Conservation (phyloP, 2,888 invertebrate genomes). For the Sphinx pinastri region DNA sequence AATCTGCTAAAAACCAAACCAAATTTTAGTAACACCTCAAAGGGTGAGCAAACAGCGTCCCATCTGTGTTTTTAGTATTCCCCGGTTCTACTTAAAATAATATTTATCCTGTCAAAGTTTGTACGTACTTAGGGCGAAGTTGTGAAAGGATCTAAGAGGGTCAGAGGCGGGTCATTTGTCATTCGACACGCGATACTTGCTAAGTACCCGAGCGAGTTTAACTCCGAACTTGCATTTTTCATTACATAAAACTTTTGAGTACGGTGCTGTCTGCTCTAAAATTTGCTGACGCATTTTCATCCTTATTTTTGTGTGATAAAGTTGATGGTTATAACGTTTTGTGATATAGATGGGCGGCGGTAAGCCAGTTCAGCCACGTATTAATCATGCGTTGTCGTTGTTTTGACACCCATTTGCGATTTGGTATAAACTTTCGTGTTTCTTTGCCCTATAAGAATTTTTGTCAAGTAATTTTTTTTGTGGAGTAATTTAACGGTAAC, state of each 20-base stretch:
- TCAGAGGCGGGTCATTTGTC: conserved; percentile 66
- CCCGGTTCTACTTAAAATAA: conserved; percentile 37
- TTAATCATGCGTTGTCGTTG: conserved; percentile 21
- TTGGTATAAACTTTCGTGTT: neutral
- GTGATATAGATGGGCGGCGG: conserved; percentile 25
- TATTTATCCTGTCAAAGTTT: conserved; percentile 54
- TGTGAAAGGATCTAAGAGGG: conserved; percentile 57
- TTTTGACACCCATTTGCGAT: conserved; percentile 19
- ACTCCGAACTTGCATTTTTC: conserved; percentile 74
- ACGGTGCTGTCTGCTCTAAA: conserved; percentile 34
- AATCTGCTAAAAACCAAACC: too few species aligned
- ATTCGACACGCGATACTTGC: conserved; percentile 73
- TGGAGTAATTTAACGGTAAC: neutral
- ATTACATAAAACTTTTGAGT: conserved; percentile 59
- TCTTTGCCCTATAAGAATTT: neutral
- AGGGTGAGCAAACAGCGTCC: neutral
- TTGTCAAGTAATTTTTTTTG: neutral
- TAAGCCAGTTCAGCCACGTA: conserved; percentile 20
- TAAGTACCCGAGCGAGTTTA: conserved; percentile 58
- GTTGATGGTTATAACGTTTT: neutral
- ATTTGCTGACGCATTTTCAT: neutral
- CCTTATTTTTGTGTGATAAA: neutral
- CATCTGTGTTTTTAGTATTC: conserved; percentile 20
- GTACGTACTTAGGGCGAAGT: conserved; percentile 38
- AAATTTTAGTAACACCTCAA: neutral